phyloP scores from a whole-genome alignment of 2,888 invertebrate species.

The Callyntrura guangdongensis region DNA sequence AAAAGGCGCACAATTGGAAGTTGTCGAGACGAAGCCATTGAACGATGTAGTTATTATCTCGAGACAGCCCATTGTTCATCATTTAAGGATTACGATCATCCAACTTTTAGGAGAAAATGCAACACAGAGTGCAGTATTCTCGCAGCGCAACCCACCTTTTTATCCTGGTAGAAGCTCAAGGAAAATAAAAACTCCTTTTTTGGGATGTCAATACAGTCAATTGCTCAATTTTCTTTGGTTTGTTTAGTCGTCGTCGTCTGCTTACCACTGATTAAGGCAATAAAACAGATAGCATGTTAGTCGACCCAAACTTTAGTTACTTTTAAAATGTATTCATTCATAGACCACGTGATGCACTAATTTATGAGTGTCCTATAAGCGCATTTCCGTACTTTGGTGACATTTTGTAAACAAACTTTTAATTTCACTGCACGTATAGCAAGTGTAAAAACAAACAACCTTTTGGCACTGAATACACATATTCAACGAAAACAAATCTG shows the following conservation, averaged over 20 bases:
- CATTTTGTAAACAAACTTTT: slow-evolving; percentile 47
- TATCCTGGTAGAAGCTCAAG: slow-evolving; percentile 59
- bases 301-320: neutral
- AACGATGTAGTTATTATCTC: neutral
- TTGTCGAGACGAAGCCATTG: neutral
- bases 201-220: slow-evolving; percentile 1
- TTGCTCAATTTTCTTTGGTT: slow-evolving; percentile 40
- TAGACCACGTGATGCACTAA: neutral
- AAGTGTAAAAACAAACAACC: neutral
- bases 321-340: neutral
- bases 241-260: slow-evolving; percentile 20
- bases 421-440: neutral
- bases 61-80: neutral
- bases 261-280: neutral
- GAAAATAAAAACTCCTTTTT: slow-evolving; percentile 39
- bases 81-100: slow-evolving; percentile 39
- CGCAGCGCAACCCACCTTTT: slow-evolving; percentile 55
- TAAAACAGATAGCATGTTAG: neutral
- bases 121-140: neutral
- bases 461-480: neutral
- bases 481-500: neutral
- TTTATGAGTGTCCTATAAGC: neutral
- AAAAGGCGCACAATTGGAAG: neutral
- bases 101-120: slow-evolving; percentile 25
- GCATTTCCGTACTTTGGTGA: neutral